phyloP scores from a whole-genome alignment of 2,797 vertebrate species.

The Merluccius polli region DNA sequence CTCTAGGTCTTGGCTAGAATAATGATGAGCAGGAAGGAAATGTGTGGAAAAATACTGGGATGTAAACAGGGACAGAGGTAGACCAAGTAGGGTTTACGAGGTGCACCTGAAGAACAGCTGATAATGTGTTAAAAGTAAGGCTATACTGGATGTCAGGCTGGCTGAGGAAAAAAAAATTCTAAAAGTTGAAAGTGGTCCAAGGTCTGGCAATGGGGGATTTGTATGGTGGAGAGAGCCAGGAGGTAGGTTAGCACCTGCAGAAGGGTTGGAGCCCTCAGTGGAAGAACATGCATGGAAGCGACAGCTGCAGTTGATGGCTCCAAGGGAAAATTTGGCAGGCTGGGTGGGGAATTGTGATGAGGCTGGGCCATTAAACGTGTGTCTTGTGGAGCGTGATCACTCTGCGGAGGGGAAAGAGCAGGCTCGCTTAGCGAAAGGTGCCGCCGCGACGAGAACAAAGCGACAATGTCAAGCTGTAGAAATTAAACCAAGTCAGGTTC shows the following conservation, averaged over 20 bases:
- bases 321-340: not conserved
- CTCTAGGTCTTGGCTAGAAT: not conserved
- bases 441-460: not conserved
- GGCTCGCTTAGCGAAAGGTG: not conserved
- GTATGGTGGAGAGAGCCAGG: not conserved
- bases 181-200: not conserved
- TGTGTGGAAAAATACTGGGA: not conserved
- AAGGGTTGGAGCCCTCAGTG: not conserved
- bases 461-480: not conserved
- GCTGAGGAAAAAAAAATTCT: not conserved
- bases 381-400: not conserved
- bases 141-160: not conserved
- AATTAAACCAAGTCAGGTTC: constrained; percentile 2
- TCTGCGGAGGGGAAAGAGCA: too few relatives aligned
- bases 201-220: not conserved
- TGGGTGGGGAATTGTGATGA: not conserved
- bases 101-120: not conserved
- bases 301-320: not conserved
- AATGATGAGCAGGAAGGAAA: not conserved
- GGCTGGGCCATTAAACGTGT: not conserved
- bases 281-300: not conserved
- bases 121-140: not conserved
- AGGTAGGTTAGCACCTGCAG: not conserved
- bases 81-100: not conserved
- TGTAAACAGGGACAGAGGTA: too few relatives aligned